Conservation (phyloP, 2,888 invertebrate species). For the Drosophila limbata region DNA sequence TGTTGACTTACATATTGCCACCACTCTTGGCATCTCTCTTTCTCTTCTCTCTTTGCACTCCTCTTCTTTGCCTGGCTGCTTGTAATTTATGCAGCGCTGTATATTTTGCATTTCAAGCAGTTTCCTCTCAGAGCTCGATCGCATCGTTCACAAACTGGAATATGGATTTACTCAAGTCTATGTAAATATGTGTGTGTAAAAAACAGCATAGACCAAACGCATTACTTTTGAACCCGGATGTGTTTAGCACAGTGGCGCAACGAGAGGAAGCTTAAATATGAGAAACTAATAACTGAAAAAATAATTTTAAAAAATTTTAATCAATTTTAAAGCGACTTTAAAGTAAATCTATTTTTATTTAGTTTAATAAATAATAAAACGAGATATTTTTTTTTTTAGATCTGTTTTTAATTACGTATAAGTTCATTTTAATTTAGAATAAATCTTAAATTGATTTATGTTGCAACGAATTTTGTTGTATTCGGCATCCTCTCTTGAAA, state of each 20-base stretch:
- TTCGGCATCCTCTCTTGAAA: too few relatives aligned
- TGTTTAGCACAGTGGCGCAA: conserved; percentile 17
- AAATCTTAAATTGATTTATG: too few relatives aligned
- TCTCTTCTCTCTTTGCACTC: not conserved
- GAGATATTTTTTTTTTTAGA: too few relatives aligned
- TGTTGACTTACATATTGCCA: conserved; percentile 38
- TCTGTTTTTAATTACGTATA: too few relatives aligned
- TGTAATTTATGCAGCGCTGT: conserved; percentile 62
- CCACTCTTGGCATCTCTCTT: not conserved
- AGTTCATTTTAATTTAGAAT: too few relatives aligned
- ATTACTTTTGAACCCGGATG: conserved; percentile 41
- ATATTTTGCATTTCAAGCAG: conserved; percentile 61
- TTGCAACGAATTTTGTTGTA: too few relatives aligned
- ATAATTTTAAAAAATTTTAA: not conserved
- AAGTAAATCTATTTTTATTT: not conserved
- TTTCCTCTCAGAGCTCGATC: conserved; percentile 47
- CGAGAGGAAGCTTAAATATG: not conserved
- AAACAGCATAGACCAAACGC: conserved; percentile 21
- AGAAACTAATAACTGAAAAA: not conserved
- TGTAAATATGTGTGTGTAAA: not conserved
- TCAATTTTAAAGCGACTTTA: not conserved
- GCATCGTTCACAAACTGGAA: conserved; percentile 51
- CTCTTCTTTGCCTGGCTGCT: conserved; percentile 26
- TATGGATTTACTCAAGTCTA: conserved; percentile 10
- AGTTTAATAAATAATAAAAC: not conserved